Conservation (phyloP, 1,140 invertebrate species). For the Rhopalosiphum maidis region DNA sequence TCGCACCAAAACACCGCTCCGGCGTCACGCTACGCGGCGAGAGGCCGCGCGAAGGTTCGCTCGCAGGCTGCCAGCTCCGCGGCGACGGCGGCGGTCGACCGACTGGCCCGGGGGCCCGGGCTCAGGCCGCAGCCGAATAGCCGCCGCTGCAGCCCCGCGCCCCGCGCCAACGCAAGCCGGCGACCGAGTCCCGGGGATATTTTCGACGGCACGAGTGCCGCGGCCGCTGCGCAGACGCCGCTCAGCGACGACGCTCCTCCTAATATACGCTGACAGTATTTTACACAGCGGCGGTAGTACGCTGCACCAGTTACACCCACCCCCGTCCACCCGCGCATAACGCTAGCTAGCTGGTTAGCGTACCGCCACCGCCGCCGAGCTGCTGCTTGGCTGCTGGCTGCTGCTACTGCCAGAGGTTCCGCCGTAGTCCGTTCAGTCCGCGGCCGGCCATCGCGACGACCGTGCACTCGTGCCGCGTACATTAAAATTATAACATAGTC, state of each 20-base stretch:
- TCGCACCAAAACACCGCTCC: background rate
- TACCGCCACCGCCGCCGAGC: background rate
- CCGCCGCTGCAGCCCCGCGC: constrained; percentile 13
- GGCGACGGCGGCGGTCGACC: background rate
- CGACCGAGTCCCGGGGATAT: constrained; percentile 37
- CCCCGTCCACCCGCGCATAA: background rate
- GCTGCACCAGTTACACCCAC: constrained; percentile 44
- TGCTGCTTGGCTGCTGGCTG: background rate
- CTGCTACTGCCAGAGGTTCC: constrained; percentile 20
- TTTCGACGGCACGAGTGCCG: constrained; percentile 27
- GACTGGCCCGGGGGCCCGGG: constrained; percentile 30
- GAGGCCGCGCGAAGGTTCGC: background rate
- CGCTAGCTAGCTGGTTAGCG: background rate
- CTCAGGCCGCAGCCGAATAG: background rate
- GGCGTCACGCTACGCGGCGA: background rate
- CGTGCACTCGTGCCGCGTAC: background rate
- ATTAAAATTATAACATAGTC: background rate
- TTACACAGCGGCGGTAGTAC: background rate
- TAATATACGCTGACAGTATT: constrained; percentile 3
- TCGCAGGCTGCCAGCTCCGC: constrained; percentile 15
- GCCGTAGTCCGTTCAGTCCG: constrained; percentile 14
- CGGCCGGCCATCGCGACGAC: background rate
- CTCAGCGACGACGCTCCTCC: background rate
- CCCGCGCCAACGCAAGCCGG: background rate
- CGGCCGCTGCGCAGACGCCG: constrained; percentile 22